These are phyloP conservation scores for Caenorhabditis sp. DNA, from an alignment of 2,888 invertebrate species.

Conservation along the genomic window DNA sequence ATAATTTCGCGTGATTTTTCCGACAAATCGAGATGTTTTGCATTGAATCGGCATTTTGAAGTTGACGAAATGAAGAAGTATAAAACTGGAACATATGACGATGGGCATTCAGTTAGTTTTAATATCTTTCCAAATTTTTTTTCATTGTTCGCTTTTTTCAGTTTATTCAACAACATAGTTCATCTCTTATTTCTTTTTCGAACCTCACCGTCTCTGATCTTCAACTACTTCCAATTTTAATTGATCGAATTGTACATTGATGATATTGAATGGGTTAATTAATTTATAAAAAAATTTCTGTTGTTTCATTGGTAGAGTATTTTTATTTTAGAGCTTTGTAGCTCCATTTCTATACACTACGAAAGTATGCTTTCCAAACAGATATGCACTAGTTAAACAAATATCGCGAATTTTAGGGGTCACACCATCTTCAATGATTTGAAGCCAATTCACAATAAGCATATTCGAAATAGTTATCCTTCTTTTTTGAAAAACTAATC, in stretches of 20 bases:
- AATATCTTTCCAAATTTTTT: not conserved
- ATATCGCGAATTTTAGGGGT: too few relatives aligned
- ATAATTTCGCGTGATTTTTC: not conserved
- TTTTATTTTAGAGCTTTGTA: too few relatives aligned
- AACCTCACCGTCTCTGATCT: conserved; percentile 15
- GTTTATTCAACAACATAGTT: conserved; percentile 21
- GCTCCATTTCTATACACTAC: too few relatives aligned
- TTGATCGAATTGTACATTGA: conserved; percentile 9
- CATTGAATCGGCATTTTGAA: conserved; percentile 23
- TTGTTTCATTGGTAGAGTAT: not conserved
- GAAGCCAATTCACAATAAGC: too few relatives aligned
- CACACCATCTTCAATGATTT: too few relatives aligned
- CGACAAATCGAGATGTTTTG: conserved; percentile 15
- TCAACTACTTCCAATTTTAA: conserved; percentile 20
- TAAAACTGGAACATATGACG: conserved; percentile 13
- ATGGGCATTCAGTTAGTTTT: conserved; percentile 6
- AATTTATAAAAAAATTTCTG: not conserved
- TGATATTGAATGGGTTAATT: not conserved
- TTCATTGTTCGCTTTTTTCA: not conserved
- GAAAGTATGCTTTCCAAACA: too few relatives aligned
- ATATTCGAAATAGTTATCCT: too few relatives aligned
- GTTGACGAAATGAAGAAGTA: conserved; percentile 19
- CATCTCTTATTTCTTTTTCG: conserved; percentile 15
- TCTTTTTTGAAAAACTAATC: too few relatives aligned
- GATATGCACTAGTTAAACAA: too few relatives aligned